These are phyloP conservation scores for Melanotaenia nigrans DNA, from an alignment of 2,797 vertebrate species.

Conservation along the genomic window DNA sequence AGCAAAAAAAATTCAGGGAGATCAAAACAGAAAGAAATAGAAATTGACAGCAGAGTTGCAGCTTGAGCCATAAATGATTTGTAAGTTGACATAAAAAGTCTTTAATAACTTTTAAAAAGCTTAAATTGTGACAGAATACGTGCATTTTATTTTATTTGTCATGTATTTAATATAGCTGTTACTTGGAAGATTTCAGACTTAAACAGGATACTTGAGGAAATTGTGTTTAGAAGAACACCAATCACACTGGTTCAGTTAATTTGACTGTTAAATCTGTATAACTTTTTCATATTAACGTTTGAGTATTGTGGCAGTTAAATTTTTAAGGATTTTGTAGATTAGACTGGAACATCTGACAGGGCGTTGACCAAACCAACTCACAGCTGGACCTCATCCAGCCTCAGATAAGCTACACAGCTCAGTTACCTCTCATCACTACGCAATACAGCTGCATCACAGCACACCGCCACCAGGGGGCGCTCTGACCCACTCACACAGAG, in stretches of 20 bases:
- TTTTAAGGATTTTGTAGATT: slow-evolving; percentile 22
- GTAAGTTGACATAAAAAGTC: too few species aligned
- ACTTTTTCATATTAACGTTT: slow-evolving; percentile 9
- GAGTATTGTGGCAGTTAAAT: slow-evolving; percentile 19
- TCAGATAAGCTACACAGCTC: slow-evolving; percentile 86
- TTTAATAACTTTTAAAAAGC: too few species aligned
- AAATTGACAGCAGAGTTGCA: too few species aligned
- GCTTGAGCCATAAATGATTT: too few species aligned
- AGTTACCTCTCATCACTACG: slow-evolving; percentile 86
- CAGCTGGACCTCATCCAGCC: slow-evolving; percentile 67
- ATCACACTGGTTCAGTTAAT: slow-evolving; percentile 30
- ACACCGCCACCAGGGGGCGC: slow-evolving; percentile 65
- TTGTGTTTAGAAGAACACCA: slow-evolving; percentile 11
- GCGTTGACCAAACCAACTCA: slow-evolving; percentile 55
- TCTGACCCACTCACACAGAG: slow-evolving; percentile 42
- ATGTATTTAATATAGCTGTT: background rate
- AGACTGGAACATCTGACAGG: slow-evolving; percentile 35
- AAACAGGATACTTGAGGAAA: background rate
- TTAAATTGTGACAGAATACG: too few species aligned
- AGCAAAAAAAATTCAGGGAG: background rate
- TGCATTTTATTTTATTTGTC: background rate
- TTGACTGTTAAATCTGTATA: slow-evolving; percentile 18
- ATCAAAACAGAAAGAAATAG: too few species aligned
- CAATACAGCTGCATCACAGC: slow-evolving; percentile 81
- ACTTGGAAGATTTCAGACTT: background rate